These are phyloP conservation scores for Tromatobia lineatoria DNA, from an alignment of 2,888 invertebrate species.

Conservation along the genomic window DNA sequence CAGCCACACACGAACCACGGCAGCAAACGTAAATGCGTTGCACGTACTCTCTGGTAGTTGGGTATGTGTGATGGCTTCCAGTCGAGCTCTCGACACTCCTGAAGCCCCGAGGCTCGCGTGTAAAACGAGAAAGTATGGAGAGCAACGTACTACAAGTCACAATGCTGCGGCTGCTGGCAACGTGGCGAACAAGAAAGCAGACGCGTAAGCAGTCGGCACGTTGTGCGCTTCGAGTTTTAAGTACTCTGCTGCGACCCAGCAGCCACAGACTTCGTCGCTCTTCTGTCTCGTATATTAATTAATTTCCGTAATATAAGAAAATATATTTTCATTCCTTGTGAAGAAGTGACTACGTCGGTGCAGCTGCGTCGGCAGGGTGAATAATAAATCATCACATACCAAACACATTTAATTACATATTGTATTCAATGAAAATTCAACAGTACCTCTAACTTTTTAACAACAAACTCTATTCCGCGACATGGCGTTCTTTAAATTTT, in stretches of 20 bases:
- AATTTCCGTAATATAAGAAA: conserved; percentile 38
- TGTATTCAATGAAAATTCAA: background rate
- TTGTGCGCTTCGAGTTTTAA: conserved; percentile 33
- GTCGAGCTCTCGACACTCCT: conserved; percentile 40
- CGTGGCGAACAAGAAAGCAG: conserved; percentile 15
- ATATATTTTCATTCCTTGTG: background rate
- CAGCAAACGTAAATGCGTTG: conserved; percentile 24
- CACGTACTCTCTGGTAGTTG: conserved; percentile 27
- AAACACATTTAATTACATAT: background rate
- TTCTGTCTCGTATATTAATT: conserved; percentile 29
- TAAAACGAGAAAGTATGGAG: conserved; percentile 55
- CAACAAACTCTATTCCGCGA: background rate
- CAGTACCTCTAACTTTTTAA: background rate
- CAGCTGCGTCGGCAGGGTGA: conserved; percentile 6
- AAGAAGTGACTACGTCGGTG: background rate
- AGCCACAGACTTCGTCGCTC: conserved; percentile 13
- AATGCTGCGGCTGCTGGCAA: background rate
- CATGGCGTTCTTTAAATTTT: no score
- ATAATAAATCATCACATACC: background rate
- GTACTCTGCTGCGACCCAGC: background rate
- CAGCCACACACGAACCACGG: conserved; percentile 27
- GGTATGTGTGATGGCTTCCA: conserved; percentile 32
- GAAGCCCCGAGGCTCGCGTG: conserved; percentile 35
- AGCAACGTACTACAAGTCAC: conserved; percentile 57
- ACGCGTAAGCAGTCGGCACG: conserved; percentile 22